Base-by-base conservation (phyloP, 2,888 invertebrate species). In the Spisula subtruncata region DNA sequence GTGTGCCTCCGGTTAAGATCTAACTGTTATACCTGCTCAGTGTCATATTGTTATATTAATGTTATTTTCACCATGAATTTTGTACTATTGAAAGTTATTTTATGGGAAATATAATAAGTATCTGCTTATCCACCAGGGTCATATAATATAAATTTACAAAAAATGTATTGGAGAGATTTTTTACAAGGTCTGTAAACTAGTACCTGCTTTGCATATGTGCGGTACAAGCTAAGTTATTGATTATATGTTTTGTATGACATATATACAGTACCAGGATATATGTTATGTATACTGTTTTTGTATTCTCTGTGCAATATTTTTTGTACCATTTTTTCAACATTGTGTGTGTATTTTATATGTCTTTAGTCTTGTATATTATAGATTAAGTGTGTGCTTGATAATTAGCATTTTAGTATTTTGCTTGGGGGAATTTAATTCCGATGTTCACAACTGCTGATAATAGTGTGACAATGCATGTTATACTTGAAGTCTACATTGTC, bases 301-400 rank as follows among this genome's bases (percentile, higher is more conserved):
- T 66, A 25, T 66, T 66, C 10, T 66, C n/a, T 66, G 60, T 66
- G 60, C 60, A 66, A 66, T 66, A 66, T 66, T 66, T 48, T 66
- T 66, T 66, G 60, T 66, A 66, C 60, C 60, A 66, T 66, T 66
- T 66, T n/a, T 66, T 25, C n/a, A n/a, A 25, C 60, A 66, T 66
- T 66, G 60, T 66, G 25, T 66, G 60, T 66, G 60, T 25, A 25
- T n/a, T 66, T 10, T 14, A 25, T 66, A 20, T 66, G n/a, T 66
- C 60, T 66, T 4, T 66, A 10, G 60, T 66, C 25, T 25, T 20
- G 25, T 66, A n/a, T 66, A 66, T 12, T 66, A n/a, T n/a, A 51
- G 16, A 51, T 66, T 66, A n/a, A 10, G 60, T 66, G 60, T 25
- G n/a, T 0, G 60, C 10, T 25, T 66, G 60, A 66, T 12, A 25